Conservation (phyloP, 1,140 invertebrate species). For the Caenorhabditis tropicalis region DNA sequence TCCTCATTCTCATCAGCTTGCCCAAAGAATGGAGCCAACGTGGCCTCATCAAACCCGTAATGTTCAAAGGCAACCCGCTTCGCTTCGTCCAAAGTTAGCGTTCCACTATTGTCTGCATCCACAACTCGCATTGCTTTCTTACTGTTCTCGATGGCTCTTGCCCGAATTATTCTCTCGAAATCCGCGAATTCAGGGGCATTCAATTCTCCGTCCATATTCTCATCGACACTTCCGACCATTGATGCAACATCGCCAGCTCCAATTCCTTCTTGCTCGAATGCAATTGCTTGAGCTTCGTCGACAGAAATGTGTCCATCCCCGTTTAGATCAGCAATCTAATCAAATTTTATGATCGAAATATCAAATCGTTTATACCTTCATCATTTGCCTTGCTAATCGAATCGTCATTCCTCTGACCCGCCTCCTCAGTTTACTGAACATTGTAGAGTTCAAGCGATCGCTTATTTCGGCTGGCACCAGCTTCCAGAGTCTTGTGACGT, state of each 20-base stretch:
- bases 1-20: constrained; percentile 72
- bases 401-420: constrained; percentile 70
- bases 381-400: constrained; percentile 69
- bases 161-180: constrained; percentile 69
- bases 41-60: constrained; percentile 69
- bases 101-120: constrained; percentile 68
- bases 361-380: constrained; percentile 61
- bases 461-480: constrained; percentile 63
- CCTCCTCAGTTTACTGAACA: constrained; percentile 66
- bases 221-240: constrained; percentile 69
- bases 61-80: constrained; percentile 71
- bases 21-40: constrained; percentile 69
- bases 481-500: constrained; percentile 70
- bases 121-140: constrained; percentile 57
- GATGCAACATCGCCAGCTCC: constrained; percentile 68
- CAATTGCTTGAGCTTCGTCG: constrained; percentile 69
- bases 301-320: constrained; percentile 70
- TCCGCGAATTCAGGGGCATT: constrained; percentile 72
- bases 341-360: constrained; percentile 45
- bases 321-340: constrained; percentile 66
- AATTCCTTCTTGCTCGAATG: constrained; percentile 72
- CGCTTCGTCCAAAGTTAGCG: constrained; percentile 69
- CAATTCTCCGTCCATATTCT: constrained; percentile 70
- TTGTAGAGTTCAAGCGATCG: constrained; percentile 66
- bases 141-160: constrained; percentile 69